Percentiles rank a stretch among this genome's conserved stretches.
These are phyloP conservation scores for Trichonephila clavipes DNA, from an alignment of 1,140 invertebrate species.

Conservation along the genomic window DNA sequence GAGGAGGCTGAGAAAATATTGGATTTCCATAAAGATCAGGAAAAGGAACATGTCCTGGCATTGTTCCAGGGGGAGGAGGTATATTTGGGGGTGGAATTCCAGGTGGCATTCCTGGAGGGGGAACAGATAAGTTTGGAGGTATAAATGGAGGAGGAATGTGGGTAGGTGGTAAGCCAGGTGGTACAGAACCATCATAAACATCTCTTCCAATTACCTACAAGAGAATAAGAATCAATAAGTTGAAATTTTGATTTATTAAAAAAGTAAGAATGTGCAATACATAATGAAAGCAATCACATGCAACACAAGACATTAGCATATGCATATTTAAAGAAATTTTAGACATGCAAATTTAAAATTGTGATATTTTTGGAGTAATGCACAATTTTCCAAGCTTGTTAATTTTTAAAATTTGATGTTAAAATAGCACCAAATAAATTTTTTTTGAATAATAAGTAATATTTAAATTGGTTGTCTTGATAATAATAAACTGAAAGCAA, in stretches of 20 bases:
- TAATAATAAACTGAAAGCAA: too few species aligned
- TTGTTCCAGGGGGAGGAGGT: constrained; percentile 81
- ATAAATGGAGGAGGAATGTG: constrained; percentile 76
- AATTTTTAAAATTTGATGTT: too few species aligned
- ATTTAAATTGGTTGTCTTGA: too few species aligned
- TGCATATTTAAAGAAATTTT: too few species aligned
- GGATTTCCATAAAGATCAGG: constrained; percentile 68
- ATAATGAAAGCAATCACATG: too few species aligned
- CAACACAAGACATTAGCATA: too few species aligned
- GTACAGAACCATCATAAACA: constrained; percentile 85
- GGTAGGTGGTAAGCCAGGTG: constrained; percentile 75
- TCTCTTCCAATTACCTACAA: constrained; percentile 89
- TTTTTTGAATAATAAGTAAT: too few species aligned
- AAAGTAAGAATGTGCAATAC: neutral
- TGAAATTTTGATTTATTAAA: neutral
- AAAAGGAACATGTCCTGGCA: constrained; percentile 76
- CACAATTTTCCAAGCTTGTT: too few species aligned
- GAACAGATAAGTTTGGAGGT: constrained; percentile 81
- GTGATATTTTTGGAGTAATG: too few species aligned
- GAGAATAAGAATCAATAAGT: neutral
- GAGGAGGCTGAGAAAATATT: constrained; percentile 64
- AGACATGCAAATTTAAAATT: too few species aligned
- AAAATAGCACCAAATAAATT: too few species aligned
- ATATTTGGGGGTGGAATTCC: constrained; percentile 81
- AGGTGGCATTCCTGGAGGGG: constrained; percentile 83